phyloP scores from a whole-genome alignment of 1,140 invertebrate genomes.

The Maniola jurtina region DNA sequence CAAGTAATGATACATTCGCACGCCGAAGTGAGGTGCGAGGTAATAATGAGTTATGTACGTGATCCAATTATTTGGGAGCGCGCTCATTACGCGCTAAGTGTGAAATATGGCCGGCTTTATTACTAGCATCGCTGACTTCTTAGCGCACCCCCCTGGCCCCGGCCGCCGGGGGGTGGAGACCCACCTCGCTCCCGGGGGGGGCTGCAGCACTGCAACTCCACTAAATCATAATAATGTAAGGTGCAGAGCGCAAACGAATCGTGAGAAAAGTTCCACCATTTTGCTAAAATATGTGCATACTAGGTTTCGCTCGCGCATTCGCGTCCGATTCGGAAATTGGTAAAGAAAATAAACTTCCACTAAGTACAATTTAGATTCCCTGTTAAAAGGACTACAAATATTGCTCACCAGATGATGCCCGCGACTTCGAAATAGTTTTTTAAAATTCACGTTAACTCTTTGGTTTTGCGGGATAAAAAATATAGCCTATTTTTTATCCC shows the following conservation, averaged over 20 bases:
- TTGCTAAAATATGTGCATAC: constrained; percentile 23
- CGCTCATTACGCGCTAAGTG: constrained; percentile 79
- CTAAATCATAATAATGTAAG: constrained; percentile 75
- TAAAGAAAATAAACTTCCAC: no score
- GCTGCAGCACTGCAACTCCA: constrained; percentile 62
- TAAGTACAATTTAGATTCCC: no score
- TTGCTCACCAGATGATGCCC: no score
- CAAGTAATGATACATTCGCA: constrained; percentile 73
- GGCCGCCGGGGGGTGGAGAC: constrained; percentile 18
- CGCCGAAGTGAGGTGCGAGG: constrained; percentile 67
- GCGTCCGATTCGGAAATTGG: no score
- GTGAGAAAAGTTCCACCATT: constrained; percentile 28
- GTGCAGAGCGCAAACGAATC: constrained; percentile 51
- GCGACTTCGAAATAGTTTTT: no score
- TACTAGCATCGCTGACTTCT: constrained; percentile 61
- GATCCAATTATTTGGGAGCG: constrained; percentile 80
- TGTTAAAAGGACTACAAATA: no score
- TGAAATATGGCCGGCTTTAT: constrained; percentile 78
- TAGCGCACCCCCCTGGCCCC: constrained; percentile 24
- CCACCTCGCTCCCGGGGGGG: constrained; percentile 22
- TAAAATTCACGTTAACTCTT: no score
- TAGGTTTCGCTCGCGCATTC: constrained; percentile 1
- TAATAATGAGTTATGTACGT: constrained; percentile 80
- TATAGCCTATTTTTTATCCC: no score
- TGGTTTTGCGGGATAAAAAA: no score